Evolutionary conservation across 37 sponge, comb jelly and placozoan genomes (phyloP).

Genomic region (Sycon ciliatum): DNA sequence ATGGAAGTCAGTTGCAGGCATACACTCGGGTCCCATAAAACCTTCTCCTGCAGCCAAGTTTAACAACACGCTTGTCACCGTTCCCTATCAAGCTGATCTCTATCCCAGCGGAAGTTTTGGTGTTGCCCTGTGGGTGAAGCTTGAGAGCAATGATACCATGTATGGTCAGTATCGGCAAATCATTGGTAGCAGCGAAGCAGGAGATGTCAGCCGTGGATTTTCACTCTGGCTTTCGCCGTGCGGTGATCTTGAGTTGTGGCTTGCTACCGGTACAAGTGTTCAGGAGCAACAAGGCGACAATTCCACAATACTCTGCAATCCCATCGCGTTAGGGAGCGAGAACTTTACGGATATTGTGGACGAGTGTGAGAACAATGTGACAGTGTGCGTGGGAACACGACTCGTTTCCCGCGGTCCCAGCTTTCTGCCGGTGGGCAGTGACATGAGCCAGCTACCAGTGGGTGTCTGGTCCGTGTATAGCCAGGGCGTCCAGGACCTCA

Average conservation of each 20-base stretch:
- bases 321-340: no score
- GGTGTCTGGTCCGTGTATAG: slow-evolving; percentile 48
- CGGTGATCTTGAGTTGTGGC: slow-evolving; percentile 59
- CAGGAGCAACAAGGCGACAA: no score
- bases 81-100: slow-evolving; percentile 19
- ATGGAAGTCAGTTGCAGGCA: no score
- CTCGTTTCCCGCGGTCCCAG: background rate
- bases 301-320: background rate
- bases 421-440: background rate
- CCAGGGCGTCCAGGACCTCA: background rate
- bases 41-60: no score
- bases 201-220: slow-evolving; percentile 31
- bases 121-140: slow-evolving; percentile 51
- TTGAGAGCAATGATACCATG: background rate
- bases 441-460: slow-evolving; percentile 13
- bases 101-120: slow-evolving; percentile 19
- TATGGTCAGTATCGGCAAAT: background rate
- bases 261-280: slow-evolving; percentile 10
- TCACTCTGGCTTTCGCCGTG: slow-evolving; percentile 59
- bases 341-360: no score
- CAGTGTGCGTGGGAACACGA: no score
- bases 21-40: no score
- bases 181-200: background rate
- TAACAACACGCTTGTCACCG: background rate
- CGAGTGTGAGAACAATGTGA: no score